Evolutionary conservation across 1,140 invertebrate genomes (phyloP), one percentile per base, ranked within the genome.

Genomic region (Babylonia areolata): DNA sequence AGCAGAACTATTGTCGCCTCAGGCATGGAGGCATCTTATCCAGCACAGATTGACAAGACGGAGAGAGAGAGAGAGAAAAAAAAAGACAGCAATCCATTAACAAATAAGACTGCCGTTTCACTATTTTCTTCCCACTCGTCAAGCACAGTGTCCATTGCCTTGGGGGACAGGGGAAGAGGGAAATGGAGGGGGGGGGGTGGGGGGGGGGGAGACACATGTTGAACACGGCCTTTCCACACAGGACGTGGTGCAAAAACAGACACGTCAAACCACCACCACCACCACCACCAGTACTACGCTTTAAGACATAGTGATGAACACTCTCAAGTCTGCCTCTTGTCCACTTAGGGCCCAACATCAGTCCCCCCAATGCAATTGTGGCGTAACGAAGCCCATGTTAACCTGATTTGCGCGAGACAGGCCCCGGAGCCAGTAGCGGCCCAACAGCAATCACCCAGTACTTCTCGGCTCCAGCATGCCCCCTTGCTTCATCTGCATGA

Each of bases 351-450:
- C 28, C 5, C 39, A 5, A 17, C 39, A 20, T 11, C 35, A n/a
- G 64, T 23, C 20, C 39, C 6, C 39, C 1, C 35, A 40, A 77
- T 5, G 37, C 37, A 39, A 28, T 28, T 20, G 75, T 77, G 75
- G 37, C 35, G 75, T 77, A 77, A 77, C 35, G 75, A 40, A 77
- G 75, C 75, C 33, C 11, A 9, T 40, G 15, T 42, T 77, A 77
- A 77, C 75, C 11, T 77, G 35, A 77, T 77, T 77, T 77, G 75
- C 75, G 40, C 35, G 5, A 40, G 75, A 39, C 75, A 23, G 33
- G 75, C 6, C 71, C 75, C 11, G 75, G 37, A 64, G 58, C 58
- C 28, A 23, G 58, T 23, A 64, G 58, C 58, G 15, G 28, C 20
- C 46, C 46, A 51, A 1, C 0, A 23, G 15, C 58, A 64, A 64